Base-by-base conservation (phyloP, 1,140 invertebrate species). In the Pygmarrhopalites habei region DNA sequence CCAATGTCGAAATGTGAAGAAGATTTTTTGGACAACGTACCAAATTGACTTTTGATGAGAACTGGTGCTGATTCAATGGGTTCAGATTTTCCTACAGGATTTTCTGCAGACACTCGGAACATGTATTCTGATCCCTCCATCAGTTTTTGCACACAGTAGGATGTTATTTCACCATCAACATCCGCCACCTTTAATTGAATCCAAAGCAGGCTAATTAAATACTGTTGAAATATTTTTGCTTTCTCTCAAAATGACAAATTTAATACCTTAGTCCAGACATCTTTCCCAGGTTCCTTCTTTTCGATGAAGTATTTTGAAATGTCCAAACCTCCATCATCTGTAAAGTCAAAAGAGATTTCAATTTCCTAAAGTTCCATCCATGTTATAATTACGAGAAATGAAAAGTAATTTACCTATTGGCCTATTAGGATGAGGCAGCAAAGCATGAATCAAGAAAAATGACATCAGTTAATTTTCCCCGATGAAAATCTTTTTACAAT, bases 21-120 rank as follows among this genome's bases (percentile, higher is more conserved):
- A 41, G 10, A 32, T 46, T 15, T 12, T 17, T 55, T 4, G 17
- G 7, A 19, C 21, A 7, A 65, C 75, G 72, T 77, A 85, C 83
- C 82, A 58, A 81, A 82, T 71, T 79, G 79, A 64, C 77, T 77
- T 70, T 82, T 85, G 43, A 86, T 81, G 30, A 80, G 78, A 19
- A 89, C 82, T 2, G 82, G 72, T 19, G 21, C n/a, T 10, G 32
- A 56, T 19, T 56, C 52, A 1, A 44, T 43, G 1, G 44, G 52
- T 12, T 64, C 62, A 17, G 62, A 64, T 29, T 41, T 58, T 19
- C 62, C 62, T 1, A 64, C 21, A 14, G 85, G 82, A 77, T 94
- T 95, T 65, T 83, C 83, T 28, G 90, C 90, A 66, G 85, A 82
- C 21, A 95, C 83, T 65, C 90, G 80, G 79, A 92, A 94, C 76